phyloP scores from a whole-genome alignment of 2,888 invertebrate genomes.

The Ennomos quercinarius region DNA sequence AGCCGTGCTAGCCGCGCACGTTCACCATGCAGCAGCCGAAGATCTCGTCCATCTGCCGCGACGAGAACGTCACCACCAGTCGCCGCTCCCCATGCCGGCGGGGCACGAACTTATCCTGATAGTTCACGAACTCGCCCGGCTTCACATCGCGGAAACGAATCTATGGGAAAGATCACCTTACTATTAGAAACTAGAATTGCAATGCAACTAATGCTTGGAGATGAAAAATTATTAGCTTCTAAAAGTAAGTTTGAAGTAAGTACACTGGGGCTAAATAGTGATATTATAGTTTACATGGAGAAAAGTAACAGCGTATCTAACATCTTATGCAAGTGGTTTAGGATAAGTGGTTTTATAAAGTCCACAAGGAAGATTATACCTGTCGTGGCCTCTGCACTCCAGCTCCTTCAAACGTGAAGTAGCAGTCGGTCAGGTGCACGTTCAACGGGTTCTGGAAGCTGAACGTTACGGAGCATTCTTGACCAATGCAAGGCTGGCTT shows the following conservation, averaged over 20 bases:
- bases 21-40: constrained; percentile 84
- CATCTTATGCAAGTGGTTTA: no score
- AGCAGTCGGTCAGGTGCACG: constrained; percentile 87
- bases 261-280: no score
- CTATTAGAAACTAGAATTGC: no score
- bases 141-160: constrained; percentile 86
- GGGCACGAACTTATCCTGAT: constrained; percentile 86
- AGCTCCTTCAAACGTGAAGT: constrained; percentile 89
- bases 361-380: constrained; percentile 49
- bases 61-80: constrained; percentile 88
- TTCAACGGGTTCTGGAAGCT: constrained; percentile 89
- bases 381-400: constrained; percentile 87
- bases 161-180: constrained; percentile 46
- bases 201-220: no score
- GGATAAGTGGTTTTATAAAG: no score
- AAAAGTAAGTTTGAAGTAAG: no score
- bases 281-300: no score
- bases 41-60: constrained; percentile 87
- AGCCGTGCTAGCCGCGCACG: constrained; percentile 81
- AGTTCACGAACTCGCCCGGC: constrained; percentile 86
- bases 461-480: constrained; percentile 83
- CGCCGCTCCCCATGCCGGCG: constrained; percentile 86
- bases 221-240: no score
- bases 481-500: constrained; percentile 79
- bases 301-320: no score